Conservation (phyloP, 2,797 vertebrate species). For the Scyliorhinus canicula region DNA sequence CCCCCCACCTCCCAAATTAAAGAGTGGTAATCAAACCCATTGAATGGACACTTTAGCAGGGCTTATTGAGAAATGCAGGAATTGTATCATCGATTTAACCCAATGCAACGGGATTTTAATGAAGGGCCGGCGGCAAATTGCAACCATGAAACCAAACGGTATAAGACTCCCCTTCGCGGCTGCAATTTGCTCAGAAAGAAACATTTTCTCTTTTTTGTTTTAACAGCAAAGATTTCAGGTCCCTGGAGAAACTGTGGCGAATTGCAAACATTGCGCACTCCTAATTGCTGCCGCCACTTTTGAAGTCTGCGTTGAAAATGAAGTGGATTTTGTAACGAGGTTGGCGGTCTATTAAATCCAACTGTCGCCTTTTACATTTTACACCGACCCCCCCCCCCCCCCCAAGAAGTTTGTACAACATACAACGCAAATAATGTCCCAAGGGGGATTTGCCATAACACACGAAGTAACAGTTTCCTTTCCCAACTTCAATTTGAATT, state of each 20-base stretch:
- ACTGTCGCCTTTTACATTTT: background rate
- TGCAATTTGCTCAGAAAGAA: slow-evolving; percentile 3
- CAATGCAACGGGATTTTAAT: background rate
- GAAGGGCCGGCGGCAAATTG: background rate
- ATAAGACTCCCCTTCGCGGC: background rate
- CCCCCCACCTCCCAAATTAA: too few relatives aligned
- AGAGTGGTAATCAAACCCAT: background rate
- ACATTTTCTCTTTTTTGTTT: background rate
- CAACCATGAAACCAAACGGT: background rate
- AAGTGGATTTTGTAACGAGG: slow-evolving; percentile 15
- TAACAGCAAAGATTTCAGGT: slow-evolving; percentile 9
- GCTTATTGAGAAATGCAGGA: background rate
- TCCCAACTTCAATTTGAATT: background rate
- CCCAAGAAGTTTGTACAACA: background rate
- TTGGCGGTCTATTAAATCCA: background rate
- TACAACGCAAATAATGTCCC: slow-evolving; percentile 3
- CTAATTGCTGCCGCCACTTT: background rate
- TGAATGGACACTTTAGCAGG: background rate
- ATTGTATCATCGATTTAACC: background rate
- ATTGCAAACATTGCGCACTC: background rate
- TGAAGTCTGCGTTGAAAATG: background rate
- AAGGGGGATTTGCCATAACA: slow-evolving; percentile 5
- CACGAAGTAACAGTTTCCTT: background rate
- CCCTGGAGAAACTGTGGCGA: slow-evolving; percentile 7
- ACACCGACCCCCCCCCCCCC: too few relatives aligned